Evolutionary conservation across 2,113 vertebrate species (phyloP).

Genomic region (Protobothrops mucrosquamatus): DNA sequence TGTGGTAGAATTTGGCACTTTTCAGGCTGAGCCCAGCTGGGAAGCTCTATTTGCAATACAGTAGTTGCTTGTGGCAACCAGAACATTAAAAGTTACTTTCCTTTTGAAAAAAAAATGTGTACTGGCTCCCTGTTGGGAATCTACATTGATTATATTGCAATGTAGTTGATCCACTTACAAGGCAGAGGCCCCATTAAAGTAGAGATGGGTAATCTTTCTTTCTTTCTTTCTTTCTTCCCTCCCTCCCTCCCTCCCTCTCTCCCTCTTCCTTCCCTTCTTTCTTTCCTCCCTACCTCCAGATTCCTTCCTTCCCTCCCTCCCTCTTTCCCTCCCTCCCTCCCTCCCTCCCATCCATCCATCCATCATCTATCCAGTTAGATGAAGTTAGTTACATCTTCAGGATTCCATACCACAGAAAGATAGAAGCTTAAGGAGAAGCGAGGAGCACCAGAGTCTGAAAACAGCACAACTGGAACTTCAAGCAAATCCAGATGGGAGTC

Average conservation of each 20-base stretch:
- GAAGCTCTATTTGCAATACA: neutral
- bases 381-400: neutral
- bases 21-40: slow-evolving; percentile 31
- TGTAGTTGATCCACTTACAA: neutral
- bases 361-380: neutral
- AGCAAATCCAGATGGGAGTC: neutral
- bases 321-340: too few relatives aligned
- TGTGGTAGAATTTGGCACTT: neutral
- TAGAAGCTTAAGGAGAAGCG: neutral
- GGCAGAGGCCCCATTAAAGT: neutral
- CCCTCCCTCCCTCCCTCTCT: too few relatives aligned
- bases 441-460: too few relatives aligned
- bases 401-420: neutral
- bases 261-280: too few relatives aligned
- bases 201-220: neutral
- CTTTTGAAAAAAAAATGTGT: neutral
- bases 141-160: slow-evolving; percentile 26
- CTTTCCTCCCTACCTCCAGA: too few relatives aligned
- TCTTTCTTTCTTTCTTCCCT: too few relatives aligned
- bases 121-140: slow-evolving; percentile 40
- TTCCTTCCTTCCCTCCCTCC: too few relatives aligned
- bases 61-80: slow-evolving; percentile 13
- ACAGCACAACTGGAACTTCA: neutral
- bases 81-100: slow-evolving; percentile 29
- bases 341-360: too few relatives aligned